A percentile compares a stretch with the other conserved stretches of the same genome.
These are phyloP conservation scores for Heliocidaris tuberculata DNA, from an alignment of 35 echinoderm and acorn worm genomes.

Conservation along the genomic window DNA sequence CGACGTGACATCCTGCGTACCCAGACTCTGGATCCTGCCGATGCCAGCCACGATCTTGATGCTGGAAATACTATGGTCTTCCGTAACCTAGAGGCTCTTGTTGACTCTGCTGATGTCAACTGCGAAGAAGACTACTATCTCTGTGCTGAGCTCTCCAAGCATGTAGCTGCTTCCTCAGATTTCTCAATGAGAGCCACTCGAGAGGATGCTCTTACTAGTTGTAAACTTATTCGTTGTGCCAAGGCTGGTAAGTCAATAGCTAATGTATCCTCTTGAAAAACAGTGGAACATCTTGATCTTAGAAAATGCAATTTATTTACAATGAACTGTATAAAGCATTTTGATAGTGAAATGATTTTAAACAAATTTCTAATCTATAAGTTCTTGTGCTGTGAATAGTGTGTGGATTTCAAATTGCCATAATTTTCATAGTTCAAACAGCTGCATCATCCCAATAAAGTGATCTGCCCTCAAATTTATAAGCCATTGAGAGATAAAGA, in stretches of 20 bases:
- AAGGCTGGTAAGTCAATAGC: slow-evolving; percentile 47
- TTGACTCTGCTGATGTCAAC: slow-evolving; percentile 55
- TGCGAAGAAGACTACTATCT: slow-evolving; percentile 71
- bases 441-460: background rate
- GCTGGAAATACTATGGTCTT: slow-evolving; percentile 63
- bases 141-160: slow-evolving; percentile 67
- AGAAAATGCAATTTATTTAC: too few species aligned
- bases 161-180: slow-evolving; percentile 41
- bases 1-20: slow-evolving; percentile 40
- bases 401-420: background rate
- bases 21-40: slow-evolving; percentile 67
- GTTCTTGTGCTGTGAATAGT: background rate
- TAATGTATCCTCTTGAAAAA: background rate
- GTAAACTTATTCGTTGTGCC: slow-evolving; percentile 71
- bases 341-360: background rate
- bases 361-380: background rate
- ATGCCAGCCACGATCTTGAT: slow-evolving; percentile 46
- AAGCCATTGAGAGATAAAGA: too few species aligned
- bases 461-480: too few species aligned
- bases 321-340: background rate
- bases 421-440: background rate
- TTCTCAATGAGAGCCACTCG: slow-evolving; percentile 68
- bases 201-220: slow-evolving; percentile 53
- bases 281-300: background rate
- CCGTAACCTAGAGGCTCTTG: slow-evolving; percentile 60